Evolutionary conservation across 2,797 vertebrate species (phyloP), one percentile per base, ranked within the genome.

Genomic region (Chelidonichthys spinosus): DNA sequence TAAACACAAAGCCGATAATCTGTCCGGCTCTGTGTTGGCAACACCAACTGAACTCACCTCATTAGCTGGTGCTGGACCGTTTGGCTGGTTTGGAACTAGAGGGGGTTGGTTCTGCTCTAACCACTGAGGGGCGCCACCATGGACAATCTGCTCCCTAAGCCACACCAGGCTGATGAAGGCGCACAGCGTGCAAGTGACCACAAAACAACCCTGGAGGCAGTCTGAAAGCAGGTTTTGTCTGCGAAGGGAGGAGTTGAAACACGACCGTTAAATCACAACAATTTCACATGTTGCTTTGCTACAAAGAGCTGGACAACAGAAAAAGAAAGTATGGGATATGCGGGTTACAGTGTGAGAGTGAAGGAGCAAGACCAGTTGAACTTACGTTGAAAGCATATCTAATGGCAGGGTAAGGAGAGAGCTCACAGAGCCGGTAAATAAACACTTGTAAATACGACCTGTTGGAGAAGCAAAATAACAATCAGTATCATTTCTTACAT

Each of bases 361-460:
- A 35, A 44, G 3, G 18, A 7, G 13, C 6, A 52, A 71, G 35
- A 55, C 5, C n/a, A 33, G 37, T 37, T 13, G 79, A 46, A 97
- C 98, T 97, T 95, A 99, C 98, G 97, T 98, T 85, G 98, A 99
- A 81, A 99, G 94, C 96, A 99, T 98, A 87, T 99, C 97, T 90
- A 99, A 94, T 0, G 98, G 98, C 92, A 99, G 94, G 33, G 97
- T 98, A 93, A 99, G 95, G 78, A 98, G 95, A 74, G 98, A 98
- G 96, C 97, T 99, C 95, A 98, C 97, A 58, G 97, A 99, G 94
- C 98, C 98, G 78, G 97, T 99, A 95, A 99, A 99, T 93, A 99
- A 96, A 95, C 98, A 99, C 94, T 98, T 99, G 95, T 99, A 99
- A 93, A 99, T 98, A 54, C 97, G 98, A 95, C 97, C 98, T 99